A percentile compares a stretch with the other conserved stretches of the same genome.
phyloP scores from a whole-genome alignment of 64 coral and sea anemone genomes.

The Anthopleura sola region DNA sequence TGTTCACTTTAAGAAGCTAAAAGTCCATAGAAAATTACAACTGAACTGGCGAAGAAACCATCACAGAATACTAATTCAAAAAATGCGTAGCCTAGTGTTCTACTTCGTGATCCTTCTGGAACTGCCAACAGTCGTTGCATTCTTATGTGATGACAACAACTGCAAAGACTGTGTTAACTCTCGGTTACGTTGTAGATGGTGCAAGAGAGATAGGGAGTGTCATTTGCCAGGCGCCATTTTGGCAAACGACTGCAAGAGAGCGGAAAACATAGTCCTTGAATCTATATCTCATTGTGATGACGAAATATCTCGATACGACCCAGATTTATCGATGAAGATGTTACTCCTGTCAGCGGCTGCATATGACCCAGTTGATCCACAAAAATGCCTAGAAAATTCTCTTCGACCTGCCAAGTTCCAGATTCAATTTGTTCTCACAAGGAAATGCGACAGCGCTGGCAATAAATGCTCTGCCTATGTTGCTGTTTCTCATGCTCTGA shows the following conservation, averaged over 20 bases:
- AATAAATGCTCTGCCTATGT: too few relatives aligned
- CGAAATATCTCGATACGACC: neutral
- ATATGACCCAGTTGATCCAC: neutral
- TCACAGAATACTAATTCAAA: too few relatives aligned
- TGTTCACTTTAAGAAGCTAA: too few relatives aligned
- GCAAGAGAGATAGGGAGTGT: constrained; percentile 8
- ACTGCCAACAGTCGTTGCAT: too few relatives aligned
- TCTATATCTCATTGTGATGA: constrained; percentile 32
- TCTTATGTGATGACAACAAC: neutral
- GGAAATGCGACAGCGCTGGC: constrained; percentile 14
- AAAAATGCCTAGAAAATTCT: constrained; percentile 17
- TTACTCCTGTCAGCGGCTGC: constrained; percentile 27
- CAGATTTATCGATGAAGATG: constrained; percentile 51
- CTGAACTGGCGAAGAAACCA: too few relatives aligned
- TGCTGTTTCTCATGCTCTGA: too few relatives aligned
- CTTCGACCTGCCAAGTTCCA: constrained; percentile 26
- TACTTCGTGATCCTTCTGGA: too few relatives aligned
- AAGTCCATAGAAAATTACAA: too few relatives aligned
- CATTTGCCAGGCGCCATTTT: neutral
- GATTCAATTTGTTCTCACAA: constrained; percentile 15
- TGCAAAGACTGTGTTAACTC: constrained; percentile 4
- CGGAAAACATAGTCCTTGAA: neutral
- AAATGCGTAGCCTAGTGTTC: too few relatives aligned
- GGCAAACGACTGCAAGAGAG: constrained; percentile 2
- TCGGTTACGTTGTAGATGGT: neutral